Evolutionary conservation across 1,140 invertebrate genomes (phyloP).

Genomic region (Drosophila melanogaster): DNA sequence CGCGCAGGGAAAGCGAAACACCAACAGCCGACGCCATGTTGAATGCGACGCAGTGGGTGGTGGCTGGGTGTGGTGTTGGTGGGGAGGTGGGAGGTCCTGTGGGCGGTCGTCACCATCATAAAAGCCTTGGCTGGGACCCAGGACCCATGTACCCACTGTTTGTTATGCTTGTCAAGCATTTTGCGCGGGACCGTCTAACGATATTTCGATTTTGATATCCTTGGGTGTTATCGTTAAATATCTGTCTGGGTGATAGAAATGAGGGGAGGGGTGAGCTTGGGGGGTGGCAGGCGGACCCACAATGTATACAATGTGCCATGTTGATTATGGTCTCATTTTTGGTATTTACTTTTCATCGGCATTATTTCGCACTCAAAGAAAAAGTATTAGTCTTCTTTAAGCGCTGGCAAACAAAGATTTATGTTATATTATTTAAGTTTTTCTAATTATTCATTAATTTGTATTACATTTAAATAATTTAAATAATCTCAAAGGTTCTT

Average conservation of each 20-base stretch:
- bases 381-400: neutral
- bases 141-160: conserved; percentile 65
- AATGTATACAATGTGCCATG: conserved; percentile 56
- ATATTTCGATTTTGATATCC: conserved; percentile 82
- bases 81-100: conserved; percentile 6
- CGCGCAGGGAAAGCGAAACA: conserved; percentile 42
- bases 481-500: neutral
- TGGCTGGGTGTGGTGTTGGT: conserved; percentile 3
- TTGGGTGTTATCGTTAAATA: conserved; percentile 82
- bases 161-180: conserved; percentile 84
- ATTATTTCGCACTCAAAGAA: conserved; percentile 32
- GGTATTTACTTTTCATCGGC: conserved; percentile 76
- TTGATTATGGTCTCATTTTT: conserved; percentile 78
- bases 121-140: conserved; percentile 40
- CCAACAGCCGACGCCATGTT: conserved; percentile 63
- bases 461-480: no score
- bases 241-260: conserved; percentile 46
- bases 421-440: no score
- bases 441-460: neutral
- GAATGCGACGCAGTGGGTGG: conserved; percentile 55
- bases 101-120: conserved; percentile 59
- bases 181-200: conserved; percentile 67
- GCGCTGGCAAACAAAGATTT: no score
- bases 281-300: conserved; percentile 4
- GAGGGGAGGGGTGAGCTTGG: neutral